A percentile compares a stretch with the other conserved stretches of the same genome.
phyloP scores from a whole-genome alignment of 53 echinoderm and acorn worm genomes.

The Crossaster papposus region DNA sequence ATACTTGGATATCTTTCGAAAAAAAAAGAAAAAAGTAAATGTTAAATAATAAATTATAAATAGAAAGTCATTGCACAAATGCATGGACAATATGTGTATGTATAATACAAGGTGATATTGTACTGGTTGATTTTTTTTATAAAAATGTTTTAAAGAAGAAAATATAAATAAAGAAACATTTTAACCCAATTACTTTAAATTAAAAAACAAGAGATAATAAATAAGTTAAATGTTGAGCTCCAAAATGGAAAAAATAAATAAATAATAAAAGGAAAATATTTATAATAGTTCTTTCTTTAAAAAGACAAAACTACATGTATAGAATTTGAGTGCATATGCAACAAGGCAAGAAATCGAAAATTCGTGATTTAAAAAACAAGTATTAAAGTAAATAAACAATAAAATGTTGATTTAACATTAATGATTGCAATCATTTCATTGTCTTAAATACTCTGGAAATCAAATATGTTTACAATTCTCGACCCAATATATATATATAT shows the following conservation, averaged over 20 bases:
- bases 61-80: background rate
- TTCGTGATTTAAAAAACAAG: background rate
- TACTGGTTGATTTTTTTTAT: background rate
- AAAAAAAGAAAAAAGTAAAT: background rate
- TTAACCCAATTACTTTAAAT: no score
- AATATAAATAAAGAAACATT: background rate
- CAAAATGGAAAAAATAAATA: background rate
- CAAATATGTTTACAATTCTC: background rate
- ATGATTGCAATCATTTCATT: background rate
- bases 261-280: no score
- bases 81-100: background rate
- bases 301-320: slow-evolving; percentile 14
- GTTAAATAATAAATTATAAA: background rate
- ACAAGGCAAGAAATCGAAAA: background rate
- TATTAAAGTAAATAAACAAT: background rate
- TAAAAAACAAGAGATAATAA: background rate
- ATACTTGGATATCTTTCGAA: background rate
- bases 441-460: background rate
- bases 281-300: background rate
- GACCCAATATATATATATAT: background rate
- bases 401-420: background rate
- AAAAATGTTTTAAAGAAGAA: background rate
- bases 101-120: background rate
- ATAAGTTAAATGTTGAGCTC: background rate
- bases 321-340: slow-evolving; percentile 27